These are phyloP conservation scores for Scaptomyza tumidula DNA, from an alignment of 2,888 invertebrate species.

Conservation along the genomic window DNA sequence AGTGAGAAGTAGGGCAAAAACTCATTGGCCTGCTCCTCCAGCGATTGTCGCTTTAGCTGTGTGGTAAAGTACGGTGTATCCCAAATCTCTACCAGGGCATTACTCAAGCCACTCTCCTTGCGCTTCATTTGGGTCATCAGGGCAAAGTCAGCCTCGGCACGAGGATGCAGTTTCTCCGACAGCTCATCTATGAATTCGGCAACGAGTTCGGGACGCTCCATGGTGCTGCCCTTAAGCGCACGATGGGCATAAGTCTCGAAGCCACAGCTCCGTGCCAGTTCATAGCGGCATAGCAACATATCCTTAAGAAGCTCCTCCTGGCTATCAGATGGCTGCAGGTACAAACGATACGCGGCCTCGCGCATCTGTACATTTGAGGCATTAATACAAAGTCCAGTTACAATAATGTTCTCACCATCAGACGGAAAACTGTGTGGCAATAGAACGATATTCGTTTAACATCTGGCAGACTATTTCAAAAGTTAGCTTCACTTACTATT, in stretches of 20 bases:
- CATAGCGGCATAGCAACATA: slow-evolving; percentile 90
- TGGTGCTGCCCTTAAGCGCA: slow-evolving; percentile 94
- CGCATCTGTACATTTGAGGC: slow-evolving; percentile 91
- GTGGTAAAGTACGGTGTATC: slow-evolving; percentile 94
- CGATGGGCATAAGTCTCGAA: slow-evolving; percentile 95
- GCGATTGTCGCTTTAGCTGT: slow-evolving; percentile 89
- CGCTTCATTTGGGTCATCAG: slow-evolving; percentile 91
- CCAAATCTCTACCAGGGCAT: slow-evolving; percentile 88
- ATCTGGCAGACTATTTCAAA: not conserved
- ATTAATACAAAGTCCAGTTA: slow-evolving; percentile 93
- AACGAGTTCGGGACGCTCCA: slow-evolving; percentile 92
- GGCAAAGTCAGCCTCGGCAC: slow-evolving; percentile 91
- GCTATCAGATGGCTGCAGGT: slow-evolving; percentile 90
- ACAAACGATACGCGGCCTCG: slow-evolving; percentile 95
- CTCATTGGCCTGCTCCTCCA: slow-evolving; percentile 89
- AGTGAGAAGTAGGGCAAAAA: slow-evolving; percentile 95
- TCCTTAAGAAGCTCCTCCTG: slow-evolving; percentile 91
- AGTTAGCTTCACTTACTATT: slow-evolving; percentile 87
- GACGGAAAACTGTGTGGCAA: slow-evolving; percentile 85
- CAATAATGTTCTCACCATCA: slow-evolving; percentile 90
- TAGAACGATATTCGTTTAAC: not conserved
- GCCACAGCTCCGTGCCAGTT: slow-evolving; percentile 94
- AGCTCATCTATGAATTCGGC: slow-evolving; percentile 91
- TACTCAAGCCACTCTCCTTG: slow-evolving; percentile 71
- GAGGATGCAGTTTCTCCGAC: slow-evolving; percentile 88